Evolutionary conservation across 2,113 vertebrate genomes (phyloP), one percentile per base, ranked within the genome.

Genomic region (Columba janthina): DNA sequence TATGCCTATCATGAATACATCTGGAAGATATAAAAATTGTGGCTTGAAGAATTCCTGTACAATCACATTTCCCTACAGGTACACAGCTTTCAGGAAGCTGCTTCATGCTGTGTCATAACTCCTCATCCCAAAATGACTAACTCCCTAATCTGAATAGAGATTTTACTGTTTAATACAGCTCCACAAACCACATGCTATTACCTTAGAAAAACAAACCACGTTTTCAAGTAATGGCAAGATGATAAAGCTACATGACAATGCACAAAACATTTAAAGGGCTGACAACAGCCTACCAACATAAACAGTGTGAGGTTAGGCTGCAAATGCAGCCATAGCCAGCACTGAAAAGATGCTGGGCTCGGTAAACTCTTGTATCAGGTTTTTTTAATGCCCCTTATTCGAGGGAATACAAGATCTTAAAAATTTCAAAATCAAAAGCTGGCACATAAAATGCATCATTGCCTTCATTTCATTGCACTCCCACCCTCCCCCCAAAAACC

Each of bases 161-260:
- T 93, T 93, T 92, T 93, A 89, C 86, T 89, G 69, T 75, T 81
- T 90, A 96, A 93, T 93, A 60, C 16, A 71, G 65, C 32, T 95
- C 65, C 70, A 77, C 80, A 84, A 81, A 94, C n/a, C 67, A 82
- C 78, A 70, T 38, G 72, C 34, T 57, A 89, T 67, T 61, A 79
- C 40, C 67, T 83, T 24, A 71, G 76, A 71, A 92, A 97, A 93
- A 90, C 80, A 92, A 90, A 60, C 25, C 2, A 1, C 64, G 32
- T 60, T 97, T 90, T 84, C 80, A 94, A 89, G 75, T 84, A 90
- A 90, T 78, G 24, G 64, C 32, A 67, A 81, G 86, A 94, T 42
- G 80, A 89, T 81, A 95, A 94, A 90, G 67, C 66, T 66, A 57
- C 32, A 32, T 26, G 79, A 88, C 0, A 1, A 70, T 24, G 75